These are phyloP conservation scores for Gila orcuttii DNA, from an alignment of 2,113 vertebrate genomes.

Conservation along the genomic window DNA sequence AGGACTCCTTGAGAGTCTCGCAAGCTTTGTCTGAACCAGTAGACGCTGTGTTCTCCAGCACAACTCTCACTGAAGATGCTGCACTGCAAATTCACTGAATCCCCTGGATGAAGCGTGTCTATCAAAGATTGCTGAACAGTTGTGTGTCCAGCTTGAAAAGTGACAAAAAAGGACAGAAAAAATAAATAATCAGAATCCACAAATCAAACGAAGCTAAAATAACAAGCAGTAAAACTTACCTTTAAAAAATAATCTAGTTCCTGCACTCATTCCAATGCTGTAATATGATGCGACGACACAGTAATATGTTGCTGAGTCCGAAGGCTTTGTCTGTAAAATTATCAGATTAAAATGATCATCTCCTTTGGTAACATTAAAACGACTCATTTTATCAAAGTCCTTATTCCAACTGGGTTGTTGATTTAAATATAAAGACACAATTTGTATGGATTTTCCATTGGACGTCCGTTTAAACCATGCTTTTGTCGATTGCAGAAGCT, in stretches of 20 bases:
- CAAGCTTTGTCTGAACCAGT: too few species aligned
- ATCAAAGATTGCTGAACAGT: neutral
- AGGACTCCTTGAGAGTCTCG: too few species aligned
- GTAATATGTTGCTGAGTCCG: too few species aligned
- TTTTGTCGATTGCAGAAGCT: neutral
- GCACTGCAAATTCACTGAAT: constrained; percentile 53
- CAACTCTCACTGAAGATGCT: constrained; percentile 41
- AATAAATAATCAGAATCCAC: neutral
- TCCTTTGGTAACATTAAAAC: too few species aligned
- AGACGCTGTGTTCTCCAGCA: constrained; percentile 39
- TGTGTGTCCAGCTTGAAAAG: neutral
- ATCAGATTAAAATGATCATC: too few species aligned
- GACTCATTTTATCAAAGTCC: neutral
- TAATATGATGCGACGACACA: too few species aligned
- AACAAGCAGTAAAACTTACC: neutral
- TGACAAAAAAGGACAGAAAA: neutral
- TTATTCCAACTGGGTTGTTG: neutral
- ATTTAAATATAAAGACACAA: constrained; percentile 13
- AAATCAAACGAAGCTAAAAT: neutral
- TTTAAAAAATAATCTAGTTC: too few species aligned
- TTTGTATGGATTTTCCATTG: neutral
- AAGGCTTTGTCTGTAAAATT: too few species aligned
- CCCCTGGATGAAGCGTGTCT: constrained; percentile 35
- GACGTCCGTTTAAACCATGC: constrained; percentile 38
- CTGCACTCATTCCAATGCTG: too few species aligned